phyloP scores from a whole-genome alignment of 2,888 invertebrate species.

The Ommatoiulus sabulosus region DNA sequence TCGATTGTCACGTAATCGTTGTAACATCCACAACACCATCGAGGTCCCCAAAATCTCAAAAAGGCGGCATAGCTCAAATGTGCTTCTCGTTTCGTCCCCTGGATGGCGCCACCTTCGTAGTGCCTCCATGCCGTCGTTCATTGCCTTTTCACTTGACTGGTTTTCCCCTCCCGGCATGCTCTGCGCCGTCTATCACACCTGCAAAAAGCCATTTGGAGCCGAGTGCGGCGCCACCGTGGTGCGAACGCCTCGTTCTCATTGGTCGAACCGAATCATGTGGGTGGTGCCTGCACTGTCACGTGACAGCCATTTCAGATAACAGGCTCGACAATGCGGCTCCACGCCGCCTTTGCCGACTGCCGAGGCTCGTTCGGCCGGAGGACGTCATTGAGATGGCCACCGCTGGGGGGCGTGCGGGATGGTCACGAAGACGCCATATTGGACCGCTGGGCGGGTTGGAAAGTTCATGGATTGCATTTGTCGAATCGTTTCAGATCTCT shows the following conservation, averaged over 20 bases:
- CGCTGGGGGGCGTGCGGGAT: background rate
- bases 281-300: background rate
- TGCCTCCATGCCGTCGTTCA: background rate
- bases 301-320: constrained; percentile 1
- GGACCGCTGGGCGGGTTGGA: background rate
- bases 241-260: constrained; percentile 25
- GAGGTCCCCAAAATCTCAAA: background rate
- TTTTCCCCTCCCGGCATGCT: constrained; percentile 23
- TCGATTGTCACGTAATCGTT: too few species aligned
- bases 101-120: constrained; percentile 26
- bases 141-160: too few species aligned
- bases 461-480: too few species aligned
- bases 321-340: constrained; percentile 21
- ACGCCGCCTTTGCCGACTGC: background rate
- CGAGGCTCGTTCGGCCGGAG: background rate
- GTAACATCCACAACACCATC: too few species aligned
- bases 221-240: background rate
- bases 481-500: too few species aligned
- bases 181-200: background rate
- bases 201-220: constrained; percentile 7
- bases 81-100: background rate
- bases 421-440: too few species aligned
- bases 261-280: background rate
- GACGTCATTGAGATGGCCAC: background rate
- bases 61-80: background rate